Evolutionary conservation across 2,888 invertebrate species (phyloP).

Genomic region (Pollenia amentaria): DNA sequence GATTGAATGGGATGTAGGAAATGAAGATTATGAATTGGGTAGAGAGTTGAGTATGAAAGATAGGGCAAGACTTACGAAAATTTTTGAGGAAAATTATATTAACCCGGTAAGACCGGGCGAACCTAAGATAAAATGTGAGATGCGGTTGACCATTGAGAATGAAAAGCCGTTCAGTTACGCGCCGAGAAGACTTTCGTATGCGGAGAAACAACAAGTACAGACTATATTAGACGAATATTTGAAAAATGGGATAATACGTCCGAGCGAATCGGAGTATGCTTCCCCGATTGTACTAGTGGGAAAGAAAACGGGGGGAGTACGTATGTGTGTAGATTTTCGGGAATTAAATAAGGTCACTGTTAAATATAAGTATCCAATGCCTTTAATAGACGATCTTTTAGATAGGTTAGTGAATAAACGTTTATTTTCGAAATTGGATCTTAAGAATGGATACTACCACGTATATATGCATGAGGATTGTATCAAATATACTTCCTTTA

Average conservation of each 20-base stretch:
- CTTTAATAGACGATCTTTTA: conserved; percentile 57
- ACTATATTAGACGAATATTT: conserved; percentile 50
- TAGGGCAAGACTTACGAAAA: neutral
- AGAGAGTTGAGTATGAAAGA: neutral
- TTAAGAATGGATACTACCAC: too few species aligned
- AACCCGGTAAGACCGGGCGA: neutral
- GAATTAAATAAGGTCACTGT: conserved; percentile 55
- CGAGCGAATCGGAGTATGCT: conserved; percentile 54
- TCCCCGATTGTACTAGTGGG: conserved; percentile 50
- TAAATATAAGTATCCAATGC: conserved; percentile 61
- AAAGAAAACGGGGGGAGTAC: conserved; percentile 43
- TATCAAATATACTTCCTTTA: too few species aligned
- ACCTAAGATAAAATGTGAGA: neutral
- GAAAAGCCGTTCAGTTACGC: conserved; percentile 66
- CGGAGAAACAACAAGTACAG: too few species aligned
- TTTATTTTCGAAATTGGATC: conserved; percentile 55
- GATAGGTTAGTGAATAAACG: conserved; percentile 42
- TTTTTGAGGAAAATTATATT: conserved; percentile 19
- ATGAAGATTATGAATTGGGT: neutral
- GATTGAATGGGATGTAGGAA: too few species aligned
- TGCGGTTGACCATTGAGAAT: too few species aligned
- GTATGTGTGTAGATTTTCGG: conserved; percentile 54
- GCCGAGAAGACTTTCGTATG: conserved; percentile 68
- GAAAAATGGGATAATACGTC: conserved; percentile 43
- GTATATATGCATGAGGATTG: too few species aligned